Evolutionary conservation across 2,888 invertebrate genomes (phyloP).

Genomic region (Eugnorisma glareosa): DNA sequence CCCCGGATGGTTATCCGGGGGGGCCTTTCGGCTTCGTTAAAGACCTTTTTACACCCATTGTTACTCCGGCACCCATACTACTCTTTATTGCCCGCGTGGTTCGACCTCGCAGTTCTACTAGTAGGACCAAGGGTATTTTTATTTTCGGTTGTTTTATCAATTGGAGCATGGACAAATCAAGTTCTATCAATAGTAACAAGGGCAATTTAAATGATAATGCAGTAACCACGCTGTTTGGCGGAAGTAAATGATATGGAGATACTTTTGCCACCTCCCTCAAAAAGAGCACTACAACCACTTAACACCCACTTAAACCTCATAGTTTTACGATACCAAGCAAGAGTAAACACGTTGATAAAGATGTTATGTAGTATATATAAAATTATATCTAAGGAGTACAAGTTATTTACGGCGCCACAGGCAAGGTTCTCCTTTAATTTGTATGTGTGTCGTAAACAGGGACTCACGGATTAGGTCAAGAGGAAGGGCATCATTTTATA

Average conservation of each 20-base stretch:
- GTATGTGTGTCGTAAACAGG: conserved; percentile 44
- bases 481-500: conserved; percentile 39
- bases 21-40: too few relatives aligned
- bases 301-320: background rate
- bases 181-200: too few relatives aligned
- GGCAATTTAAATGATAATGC: background rate
- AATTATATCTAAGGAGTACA: conserved; percentile 11
- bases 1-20: too few relatives aligned
- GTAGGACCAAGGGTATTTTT: too few relatives aligned
- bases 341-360: conserved; percentile 10
- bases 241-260: background rate
- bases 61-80: background rate
- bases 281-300: background rate
- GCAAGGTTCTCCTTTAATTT: conserved; percentile 24
- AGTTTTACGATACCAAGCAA: background rate
- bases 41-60: too few relatives aligned
- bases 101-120: too few relatives aligned
- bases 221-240: background rate
- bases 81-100: too few relatives aligned
- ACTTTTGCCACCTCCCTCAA: background rate
- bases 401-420: conserved; percentile 17
- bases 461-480: conserved; percentile 27
- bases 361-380: background rate
- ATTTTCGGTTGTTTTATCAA: too few relatives aligned
- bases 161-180: too few relatives aligned